phyloP scores from a whole-genome alignment of 1,140 invertebrate species.

The Panulirus ornatus region DNA sequence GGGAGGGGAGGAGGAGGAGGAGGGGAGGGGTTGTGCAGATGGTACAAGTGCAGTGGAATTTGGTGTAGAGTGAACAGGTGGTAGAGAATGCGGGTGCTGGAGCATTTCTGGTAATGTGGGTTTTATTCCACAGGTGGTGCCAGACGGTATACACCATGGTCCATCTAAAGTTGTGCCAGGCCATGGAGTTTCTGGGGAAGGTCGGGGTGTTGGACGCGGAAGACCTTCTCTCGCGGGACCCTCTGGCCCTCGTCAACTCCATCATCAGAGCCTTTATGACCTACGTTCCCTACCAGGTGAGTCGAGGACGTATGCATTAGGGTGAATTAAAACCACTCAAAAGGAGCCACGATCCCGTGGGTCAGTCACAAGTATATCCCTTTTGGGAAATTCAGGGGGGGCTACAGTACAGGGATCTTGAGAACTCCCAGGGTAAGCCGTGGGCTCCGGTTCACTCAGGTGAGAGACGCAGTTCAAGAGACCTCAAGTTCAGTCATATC shows the following conservation, averaged over 20 bases:
- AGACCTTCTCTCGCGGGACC: background rate
- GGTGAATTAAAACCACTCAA: background rate
- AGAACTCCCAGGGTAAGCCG: background rate
- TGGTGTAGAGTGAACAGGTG: no score
- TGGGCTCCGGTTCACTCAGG: no score
- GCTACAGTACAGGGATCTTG: background rate
- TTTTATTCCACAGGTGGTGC: no score
- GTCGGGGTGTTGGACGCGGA: background rate
- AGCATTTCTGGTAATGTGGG: no score
- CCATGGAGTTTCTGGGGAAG: conserved; percentile 8
- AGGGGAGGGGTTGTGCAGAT: no score
- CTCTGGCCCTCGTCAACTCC: background rate
- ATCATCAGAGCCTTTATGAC: background rate
- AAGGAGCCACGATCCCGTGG: background rate
- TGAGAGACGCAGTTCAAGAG: no score
- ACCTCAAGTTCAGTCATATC: no score
- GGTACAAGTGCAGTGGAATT: no score
- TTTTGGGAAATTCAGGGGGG: background rate
- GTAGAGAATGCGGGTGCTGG: background rate
- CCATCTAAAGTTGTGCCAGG: background rate
- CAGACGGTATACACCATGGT: no score
- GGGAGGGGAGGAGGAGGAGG: no score
- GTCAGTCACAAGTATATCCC: background rate
- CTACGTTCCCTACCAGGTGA: conserved; percentile 11
- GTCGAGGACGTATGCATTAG: background rate